These are phyloP conservation scores for Drosophila kambysellisi DNA, from an alignment of 2,888 invertebrate genomes.

Conservation along the genomic window DNA sequence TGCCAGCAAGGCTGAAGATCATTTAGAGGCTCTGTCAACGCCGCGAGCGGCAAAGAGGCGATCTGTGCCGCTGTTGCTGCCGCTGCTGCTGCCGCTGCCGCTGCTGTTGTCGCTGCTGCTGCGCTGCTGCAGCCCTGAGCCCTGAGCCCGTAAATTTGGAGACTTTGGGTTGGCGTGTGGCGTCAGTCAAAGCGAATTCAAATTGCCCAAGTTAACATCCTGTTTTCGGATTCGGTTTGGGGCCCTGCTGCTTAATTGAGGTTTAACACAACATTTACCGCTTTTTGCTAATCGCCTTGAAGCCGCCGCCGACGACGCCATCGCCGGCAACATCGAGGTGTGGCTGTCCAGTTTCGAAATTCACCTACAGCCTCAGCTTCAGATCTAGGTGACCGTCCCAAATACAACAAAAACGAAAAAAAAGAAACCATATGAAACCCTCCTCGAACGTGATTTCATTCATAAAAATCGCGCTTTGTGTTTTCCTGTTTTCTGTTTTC, in stretches of 20 bases:
- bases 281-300: slow-evolving; percentile 82
- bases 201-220: slow-evolving; percentile 73
- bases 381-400: slow-evolving; percentile 31
- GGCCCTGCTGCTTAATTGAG: slow-evolving; percentile 76
- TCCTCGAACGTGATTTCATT: slow-evolving; percentile 70
- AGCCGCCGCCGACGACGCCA: slow-evolving; percentile 41
- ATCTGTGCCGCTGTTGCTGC: not conserved
- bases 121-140: not conserved
- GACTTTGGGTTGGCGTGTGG: slow-evolving; percentile 76
- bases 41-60: slow-evolving; percentile 26
- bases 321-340: slow-evolving; percentile 27
- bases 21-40: slow-evolving; percentile 63
- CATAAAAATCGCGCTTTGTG: slow-evolving; percentile 61
- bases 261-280: slow-evolving; percentile 83
- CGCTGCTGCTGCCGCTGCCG: not conserved
- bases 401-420: not conserved
- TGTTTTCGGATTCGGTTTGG: slow-evolving; percentile 60
- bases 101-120: not conserved
- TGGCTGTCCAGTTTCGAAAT: slow-evolving; percentile 28
- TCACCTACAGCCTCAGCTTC: slow-evolving; percentile 3
- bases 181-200: slow-evolving; percentile 81
- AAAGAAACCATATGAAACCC: slow-evolving; percentile 1
- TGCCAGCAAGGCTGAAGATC: slow-evolving; percentile 40
- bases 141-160: slow-evolving; percentile 63
- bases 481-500: slow-evolving; percentile 43